Evolutionary conservation across 2,888 invertebrate genomes (phyloP).

Genomic region (Homarus gammarus): DNA sequence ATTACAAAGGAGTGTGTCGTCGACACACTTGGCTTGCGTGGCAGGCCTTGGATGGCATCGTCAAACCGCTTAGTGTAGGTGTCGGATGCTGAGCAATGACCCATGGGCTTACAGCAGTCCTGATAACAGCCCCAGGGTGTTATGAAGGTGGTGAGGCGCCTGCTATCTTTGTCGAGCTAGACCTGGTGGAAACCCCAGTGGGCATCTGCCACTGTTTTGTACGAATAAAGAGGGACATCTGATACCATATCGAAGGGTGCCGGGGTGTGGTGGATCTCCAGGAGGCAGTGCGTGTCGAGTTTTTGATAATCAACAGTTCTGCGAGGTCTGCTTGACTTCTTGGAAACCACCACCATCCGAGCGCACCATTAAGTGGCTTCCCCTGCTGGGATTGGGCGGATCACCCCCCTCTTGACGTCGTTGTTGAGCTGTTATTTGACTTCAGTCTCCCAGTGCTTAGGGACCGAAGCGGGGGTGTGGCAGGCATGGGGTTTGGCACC

Average conservation of each 20-base stretch:
- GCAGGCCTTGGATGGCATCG: no score
- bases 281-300: no score
- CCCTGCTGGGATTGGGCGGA: slow-evolving; percentile 2
- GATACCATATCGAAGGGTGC: neutral
- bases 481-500: neutral
- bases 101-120: slow-evolving; percentile 23
- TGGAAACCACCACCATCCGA: slow-evolving; percentile 4
- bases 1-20: no score
- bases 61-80: neutral
- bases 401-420: neutral
- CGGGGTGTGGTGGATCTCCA: no score
- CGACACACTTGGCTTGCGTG: no score
- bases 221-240: neutral
- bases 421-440: neutral
- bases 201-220: neutral
- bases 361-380: slow-evolving; percentile 10
- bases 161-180: slow-evolving; percentile 3
- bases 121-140: neutral
- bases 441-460: slow-evolving; percentile 18
- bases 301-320: no score
- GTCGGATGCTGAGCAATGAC: slow-evolving; percentile 10
- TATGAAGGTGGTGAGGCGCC: slow-evolving; percentile 1
- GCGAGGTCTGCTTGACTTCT: no score
- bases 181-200: slow-evolving; percentile 20
- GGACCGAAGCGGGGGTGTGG: slow-evolving; percentile 7